A percentile compares a stretch with the other conserved stretches of the same genome.
These are phyloP conservation scores for Tyrophagus putrescentiae DNA, from an alignment of 1,140 invertebrate species.

Conservation along the genomic window DNA sequence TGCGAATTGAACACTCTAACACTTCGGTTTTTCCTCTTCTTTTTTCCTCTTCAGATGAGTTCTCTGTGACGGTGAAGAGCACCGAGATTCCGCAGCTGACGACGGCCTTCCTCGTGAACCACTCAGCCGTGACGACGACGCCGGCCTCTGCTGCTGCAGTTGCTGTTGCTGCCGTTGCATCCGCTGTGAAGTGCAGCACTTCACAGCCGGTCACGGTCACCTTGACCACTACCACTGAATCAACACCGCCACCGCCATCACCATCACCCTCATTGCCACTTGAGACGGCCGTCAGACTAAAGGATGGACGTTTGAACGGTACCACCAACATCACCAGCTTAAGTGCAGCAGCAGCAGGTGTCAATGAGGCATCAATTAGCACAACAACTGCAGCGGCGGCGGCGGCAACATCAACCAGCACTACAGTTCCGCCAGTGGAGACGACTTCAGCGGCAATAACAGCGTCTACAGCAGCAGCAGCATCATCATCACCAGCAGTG, in stretches of 20 bases:
- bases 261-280: background rate
- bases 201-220: too few relatives aligned
- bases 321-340: background rate
- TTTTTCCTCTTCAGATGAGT: too few relatives aligned
- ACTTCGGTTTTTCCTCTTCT: too few relatives aligned
- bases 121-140: background rate
- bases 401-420: conserved; percentile 3
- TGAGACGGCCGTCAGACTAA: background rate
- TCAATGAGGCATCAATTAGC: background rate
- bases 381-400: conserved; percentile 5
- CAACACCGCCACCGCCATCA: background rate
- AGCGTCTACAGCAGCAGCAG: background rate
- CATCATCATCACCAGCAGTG: background rate
- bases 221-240: conserved; percentile 2
- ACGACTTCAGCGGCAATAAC: background rate
- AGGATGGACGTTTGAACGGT: background rate
- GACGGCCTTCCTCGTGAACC: background rate
- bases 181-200: too few relatives aligned
- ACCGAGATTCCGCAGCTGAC: background rate
- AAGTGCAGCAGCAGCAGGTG: background rate
- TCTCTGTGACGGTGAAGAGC: conserved; percentile 8
- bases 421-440: background rate
- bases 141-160: too few relatives aligned
- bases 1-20: too few relatives aligned
- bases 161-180: too few relatives aligned